Percentiles rank a stretch among this genome's conserved stretches.
Conservation (phyloP, 2,797 vertebrate genomes). For the Natrix natrix region DNA sequence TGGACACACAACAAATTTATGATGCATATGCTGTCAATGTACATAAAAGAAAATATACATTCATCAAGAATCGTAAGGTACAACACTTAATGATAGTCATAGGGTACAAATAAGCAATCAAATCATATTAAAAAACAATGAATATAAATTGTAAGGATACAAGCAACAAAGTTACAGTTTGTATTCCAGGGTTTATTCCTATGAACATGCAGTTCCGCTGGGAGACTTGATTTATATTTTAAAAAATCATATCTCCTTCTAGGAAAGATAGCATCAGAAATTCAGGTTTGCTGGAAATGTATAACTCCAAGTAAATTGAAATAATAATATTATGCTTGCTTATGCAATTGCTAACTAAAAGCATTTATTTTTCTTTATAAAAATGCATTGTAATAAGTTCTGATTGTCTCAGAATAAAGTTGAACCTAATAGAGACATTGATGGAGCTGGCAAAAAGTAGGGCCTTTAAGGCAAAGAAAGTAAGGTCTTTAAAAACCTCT, state of each 20-base stretch:
- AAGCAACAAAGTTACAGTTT: not conserved
- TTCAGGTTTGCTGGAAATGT: not conserved
- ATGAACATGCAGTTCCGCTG: not conserved
- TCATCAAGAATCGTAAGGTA: too few species aligned
- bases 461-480: not conserved
- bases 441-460: not conserved
- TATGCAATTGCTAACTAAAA: constrained; percentile 42
- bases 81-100: too few species aligned
- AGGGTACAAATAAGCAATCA: too few species aligned
- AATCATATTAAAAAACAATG: too few species aligned
- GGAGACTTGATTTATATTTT: not conserved
- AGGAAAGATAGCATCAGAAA: not conserved
- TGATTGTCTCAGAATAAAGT: not conserved
- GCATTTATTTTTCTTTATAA: constrained; percentile 33
- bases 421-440: constrained; percentile 20
- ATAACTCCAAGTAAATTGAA: not conserved
- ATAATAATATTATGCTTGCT: constrained; percentile 4
- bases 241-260: not conserved
- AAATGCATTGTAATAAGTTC: constrained; percentile 41
- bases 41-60: too few species aligned
- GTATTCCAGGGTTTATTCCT: not conserved
- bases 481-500: constrained; percentile 34
- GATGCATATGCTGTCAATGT: too few species aligned
- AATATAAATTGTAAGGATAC: too few species aligned
- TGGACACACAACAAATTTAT: too few species aligned